phyloP scores from a whole-genome alignment of 1,140 invertebrate species.

The Araneus ventricosus region DNA sequence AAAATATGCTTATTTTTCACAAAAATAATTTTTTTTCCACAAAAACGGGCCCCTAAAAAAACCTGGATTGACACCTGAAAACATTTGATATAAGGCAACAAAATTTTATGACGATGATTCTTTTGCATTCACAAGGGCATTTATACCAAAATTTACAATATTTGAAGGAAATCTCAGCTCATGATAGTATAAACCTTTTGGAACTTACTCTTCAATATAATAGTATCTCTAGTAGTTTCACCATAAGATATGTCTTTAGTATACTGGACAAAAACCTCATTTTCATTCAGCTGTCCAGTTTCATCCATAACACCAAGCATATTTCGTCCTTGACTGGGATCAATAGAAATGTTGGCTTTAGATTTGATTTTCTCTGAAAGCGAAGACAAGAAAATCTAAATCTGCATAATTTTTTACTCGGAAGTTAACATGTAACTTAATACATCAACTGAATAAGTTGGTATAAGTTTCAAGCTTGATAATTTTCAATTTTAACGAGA shows the following conservation, averaged over 20 bases:
- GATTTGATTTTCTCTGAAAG: constrained; percentile 73
- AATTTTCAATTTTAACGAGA: too few relatives aligned
- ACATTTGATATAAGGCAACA: too few relatives aligned
- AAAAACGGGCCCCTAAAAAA: too few relatives aligned
- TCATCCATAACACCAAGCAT: constrained; percentile 76
- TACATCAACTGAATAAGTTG: too few relatives aligned
- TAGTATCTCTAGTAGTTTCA: constrained; percentile 62
- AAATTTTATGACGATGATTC: too few relatives aligned
- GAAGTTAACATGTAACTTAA: too few relatives aligned
- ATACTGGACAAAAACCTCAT: constrained; percentile 75
- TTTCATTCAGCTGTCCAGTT: constrained; percentile 68
- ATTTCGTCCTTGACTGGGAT: constrained; percentile 74
- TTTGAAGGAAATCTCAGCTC: neutral
- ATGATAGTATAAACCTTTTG: too few relatives aligned
- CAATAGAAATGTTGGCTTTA: constrained; percentile 78
- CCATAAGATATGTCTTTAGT: constrained; percentile 73
- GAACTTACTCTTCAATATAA: constrained; percentile 59
- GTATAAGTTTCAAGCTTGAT: too few relatives aligned
- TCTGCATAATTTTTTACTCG: too few relatives aligned
- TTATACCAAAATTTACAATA: neutral
- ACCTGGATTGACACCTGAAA: too few relatives aligned
- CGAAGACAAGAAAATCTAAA: neutral
- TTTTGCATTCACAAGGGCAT: neutral
- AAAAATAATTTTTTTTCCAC: too few relatives aligned
- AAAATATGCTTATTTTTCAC: too few relatives aligned